Evolutionary conservation across 2,888 invertebrate species (phyloP), one percentile per base, ranked within the genome.

Genomic region (Zaprionus obscuricornis): DNA sequence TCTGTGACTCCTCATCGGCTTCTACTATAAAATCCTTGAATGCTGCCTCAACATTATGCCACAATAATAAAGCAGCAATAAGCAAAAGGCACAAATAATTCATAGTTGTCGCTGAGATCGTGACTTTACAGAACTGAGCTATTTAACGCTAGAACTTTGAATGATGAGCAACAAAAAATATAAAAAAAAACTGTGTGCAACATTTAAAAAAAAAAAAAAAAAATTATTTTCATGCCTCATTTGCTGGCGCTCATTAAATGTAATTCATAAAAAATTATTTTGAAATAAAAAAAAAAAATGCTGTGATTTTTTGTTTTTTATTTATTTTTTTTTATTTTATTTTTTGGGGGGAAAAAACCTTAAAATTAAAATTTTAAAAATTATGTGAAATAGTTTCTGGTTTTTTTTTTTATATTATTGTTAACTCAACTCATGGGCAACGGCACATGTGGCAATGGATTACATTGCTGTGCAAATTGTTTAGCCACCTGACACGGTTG

Each of bases 401-500:
- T 26, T 31, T 22, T 52, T 37, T n/a, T 39, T 24, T 54, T 29
- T 20, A 20, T 14, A 10, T 4, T 10, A 36, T 11, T 27, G 16
- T 31, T 20, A 24, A 37, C 40, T 76, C 42, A 86, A 40, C 56
- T 70, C 52, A 66, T 71, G 20, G 89, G 88, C 63, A 89, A 46
- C 20, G 88, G 83, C 16, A 89, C 88, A 54, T 89, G 89, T 5
- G 89, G 89, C 71, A 89, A 56, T 0, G 89, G 89, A 65, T 89
- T 89, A 51, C 89, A 89, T 31, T 88, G 85, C 11, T 67, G 58
- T 0, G 84, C 88, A 50, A 88, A 89, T 40, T 74, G 58, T 45
- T 77, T 88, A 37, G 87, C 88, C 57, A 85, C 57, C 40, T 77
- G 77, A 50, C 89, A 89, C 11, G 69, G 66, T 0, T 37, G 42